phyloP scores from a whole-genome alignment of 2,888 invertebrate species.

The Halocaridina rubra region DNA sequence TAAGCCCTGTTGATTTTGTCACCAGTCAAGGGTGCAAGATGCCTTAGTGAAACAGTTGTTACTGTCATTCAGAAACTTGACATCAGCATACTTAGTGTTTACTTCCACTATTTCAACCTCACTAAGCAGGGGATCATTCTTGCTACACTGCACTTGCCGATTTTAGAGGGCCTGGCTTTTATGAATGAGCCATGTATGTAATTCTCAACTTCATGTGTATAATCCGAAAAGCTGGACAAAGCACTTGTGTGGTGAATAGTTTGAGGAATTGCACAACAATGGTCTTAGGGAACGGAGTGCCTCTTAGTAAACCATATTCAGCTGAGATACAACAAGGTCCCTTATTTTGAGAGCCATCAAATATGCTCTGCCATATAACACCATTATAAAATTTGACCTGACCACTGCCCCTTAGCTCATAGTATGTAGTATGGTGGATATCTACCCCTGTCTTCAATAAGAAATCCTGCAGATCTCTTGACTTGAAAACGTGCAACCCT shows the following conservation, averaged over 20 bases:
- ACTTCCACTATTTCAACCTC: conserved; percentile 9
- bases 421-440: conserved; percentile 52
- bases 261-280: conserved; percentile 39
- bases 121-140: conserved; percentile 13
- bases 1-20: not conserved
- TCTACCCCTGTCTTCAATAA: no score
- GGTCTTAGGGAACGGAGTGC: conserved; percentile 56
- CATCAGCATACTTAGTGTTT: conserved; percentile 6
- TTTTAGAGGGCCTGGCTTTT: not conserved
- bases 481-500: no score
- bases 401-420: conserved; percentile 58
- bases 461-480: no score
- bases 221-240: not conserved
- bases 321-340: no score
- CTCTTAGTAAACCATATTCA: no score
- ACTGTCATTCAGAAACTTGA: no score
- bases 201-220: not conserved
- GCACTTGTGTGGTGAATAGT: conserved; percentile 18
- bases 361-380: conserved; percentile 58
- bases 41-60: conserved; percentile 16
- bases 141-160: not conserved
- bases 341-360: not conserved
- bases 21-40: not conserved
- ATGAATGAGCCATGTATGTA: conserved; percentile 19
- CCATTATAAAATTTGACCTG: conserved; percentile 58